A percentile compares a stretch with the other conserved stretches of the same genome.
phyloP scores from a whole-genome alignment of 2,888 invertebrate genomes.

The Noctuana brunneofusca region DNA sequence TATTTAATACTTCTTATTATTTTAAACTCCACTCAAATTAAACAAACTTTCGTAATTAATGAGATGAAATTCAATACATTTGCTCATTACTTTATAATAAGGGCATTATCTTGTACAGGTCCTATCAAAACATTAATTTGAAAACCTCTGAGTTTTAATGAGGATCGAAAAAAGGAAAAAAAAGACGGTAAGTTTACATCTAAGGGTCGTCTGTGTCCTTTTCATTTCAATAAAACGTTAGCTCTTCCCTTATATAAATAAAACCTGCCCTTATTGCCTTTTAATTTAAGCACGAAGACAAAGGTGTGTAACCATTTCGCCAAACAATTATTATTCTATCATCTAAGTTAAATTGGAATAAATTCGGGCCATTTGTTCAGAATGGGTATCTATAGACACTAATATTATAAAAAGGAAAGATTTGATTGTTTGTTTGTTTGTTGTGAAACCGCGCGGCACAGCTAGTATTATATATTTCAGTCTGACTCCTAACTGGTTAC shows the following conservation, averaged over 20 bases:
- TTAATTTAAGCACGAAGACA: constrained; percentile 16
- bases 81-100: background rate
- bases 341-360: too few relatives aligned
- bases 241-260: constrained; percentile 26
- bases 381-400: too few relatives aligned
- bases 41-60: background rate
- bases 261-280: constrained; percentile 22
- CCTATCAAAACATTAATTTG: constrained; percentile 3
- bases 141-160: constrained; percentile 6
- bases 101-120: background rate
- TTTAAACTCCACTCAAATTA: background rate
- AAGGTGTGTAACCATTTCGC: background rate
- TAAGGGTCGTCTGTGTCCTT: background rate
- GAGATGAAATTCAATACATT: background rate
- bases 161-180: background rate
- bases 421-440: too few relatives aligned
- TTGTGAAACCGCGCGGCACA: too few relatives aligned
- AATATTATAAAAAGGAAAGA: too few relatives aligned
- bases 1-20: too few relatives aligned
- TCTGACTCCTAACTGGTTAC: too few relatives aligned
- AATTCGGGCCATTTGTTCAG: too few relatives aligned
- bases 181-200: background rate
- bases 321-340: too few relatives aligned
- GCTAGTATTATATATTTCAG: too few relatives aligned
- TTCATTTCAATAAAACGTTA: constrained; percentile 48